A percentile compares a stretch with the other conserved stretches of the same genome.
Evolutionary conservation across 2,888 invertebrate species (phyloP).

Genomic region (Herminia tarsipennalis): DNA sequence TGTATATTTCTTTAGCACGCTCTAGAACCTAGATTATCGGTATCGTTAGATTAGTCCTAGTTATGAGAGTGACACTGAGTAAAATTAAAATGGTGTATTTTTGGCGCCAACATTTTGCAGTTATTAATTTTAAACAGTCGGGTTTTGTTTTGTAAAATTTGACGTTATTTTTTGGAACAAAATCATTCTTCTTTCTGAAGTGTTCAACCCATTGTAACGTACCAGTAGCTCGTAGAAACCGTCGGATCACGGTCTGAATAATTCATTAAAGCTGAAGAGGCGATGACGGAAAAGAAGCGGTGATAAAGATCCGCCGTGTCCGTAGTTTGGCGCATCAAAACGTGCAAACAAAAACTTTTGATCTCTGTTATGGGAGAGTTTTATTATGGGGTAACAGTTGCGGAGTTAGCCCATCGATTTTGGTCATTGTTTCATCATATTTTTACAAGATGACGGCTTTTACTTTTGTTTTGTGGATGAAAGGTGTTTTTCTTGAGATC

Average conservation of each 20-base stretch:
- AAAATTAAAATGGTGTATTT: no score
- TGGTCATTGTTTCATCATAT: neutral
- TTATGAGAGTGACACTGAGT: no score
- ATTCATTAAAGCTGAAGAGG: slow-evolving; percentile 61
- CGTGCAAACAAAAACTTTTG: slow-evolving; percentile 36
- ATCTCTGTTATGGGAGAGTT: slow-evolving; percentile 7
- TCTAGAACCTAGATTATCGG: no score
- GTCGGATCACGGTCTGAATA: slow-evolving; percentile 60
- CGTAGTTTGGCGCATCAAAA: slow-evolving; percentile 30
- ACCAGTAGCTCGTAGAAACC: slow-evolving; percentile 54
- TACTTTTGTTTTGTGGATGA: no score
- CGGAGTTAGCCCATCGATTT: neutral
- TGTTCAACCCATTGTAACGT: neutral
- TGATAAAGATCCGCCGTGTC: slow-evolving; percentile 49
- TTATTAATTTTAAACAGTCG: no score
- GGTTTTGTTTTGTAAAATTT: no score
- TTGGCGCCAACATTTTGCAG: no score
- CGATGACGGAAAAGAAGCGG: slow-evolving; percentile 52
- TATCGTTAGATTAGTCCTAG: no score
- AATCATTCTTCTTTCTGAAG: neutral
- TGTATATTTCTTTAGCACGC: no score
- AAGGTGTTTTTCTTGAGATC: no score
- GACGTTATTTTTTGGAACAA: no score
- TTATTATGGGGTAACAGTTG: slow-evolving; percentile 2
- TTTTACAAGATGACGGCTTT: no score